Evolutionary conservation across 2,888 invertebrate genomes (phyloP).

Genomic region (Tetheella fluctuosa): DNA sequence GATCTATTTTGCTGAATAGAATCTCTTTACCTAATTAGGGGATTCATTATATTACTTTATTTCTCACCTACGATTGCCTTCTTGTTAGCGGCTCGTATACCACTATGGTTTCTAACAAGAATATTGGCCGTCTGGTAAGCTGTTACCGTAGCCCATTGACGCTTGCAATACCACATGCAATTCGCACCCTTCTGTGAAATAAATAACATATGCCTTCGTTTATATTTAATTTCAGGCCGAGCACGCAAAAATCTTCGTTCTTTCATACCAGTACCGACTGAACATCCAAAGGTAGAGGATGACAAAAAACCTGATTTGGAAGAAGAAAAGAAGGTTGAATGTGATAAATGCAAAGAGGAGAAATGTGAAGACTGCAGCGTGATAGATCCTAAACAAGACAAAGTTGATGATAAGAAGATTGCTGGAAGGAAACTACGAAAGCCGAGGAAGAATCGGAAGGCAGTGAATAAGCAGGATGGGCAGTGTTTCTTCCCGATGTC

Average conservation of each 20-base stretch:
- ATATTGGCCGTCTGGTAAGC: too few species aligned
- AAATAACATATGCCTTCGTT: neutral
- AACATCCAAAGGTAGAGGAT: constrained; percentile 62
- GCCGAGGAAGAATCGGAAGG: constrained; percentile 74
- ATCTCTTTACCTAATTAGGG: too few species aligned
- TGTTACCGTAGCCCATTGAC: too few species aligned
- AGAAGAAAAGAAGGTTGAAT: constrained; percentile 63
- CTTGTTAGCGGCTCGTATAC: too few species aligned
- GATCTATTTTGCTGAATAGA: too few species aligned
- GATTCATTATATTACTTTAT: too few species aligned
- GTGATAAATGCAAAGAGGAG: constrained; percentile 62
- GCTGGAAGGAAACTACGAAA: constrained; percentile 58
- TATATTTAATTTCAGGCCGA: constrained; percentile 59
- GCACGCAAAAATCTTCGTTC: constrained; percentile 75
- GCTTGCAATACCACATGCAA: too few species aligned
- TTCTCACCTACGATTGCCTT: too few species aligned
- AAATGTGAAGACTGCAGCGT: constrained; percentile 63
- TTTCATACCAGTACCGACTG: constrained; percentile 73
- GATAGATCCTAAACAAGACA: constrained; percentile 59
- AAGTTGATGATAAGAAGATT: constrained; percentile 67
- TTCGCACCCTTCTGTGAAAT: too few species aligned
- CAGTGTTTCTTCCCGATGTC: constrained; percentile 91
- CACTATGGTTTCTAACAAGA: too few species aligned
- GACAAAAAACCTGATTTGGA: constrained; percentile 60
- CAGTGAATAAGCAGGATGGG: constrained; percentile 67